Base-by-base conservation (phyloP, 23 tunicate genomes). In the Clavelina lepadiformis region DNA sequence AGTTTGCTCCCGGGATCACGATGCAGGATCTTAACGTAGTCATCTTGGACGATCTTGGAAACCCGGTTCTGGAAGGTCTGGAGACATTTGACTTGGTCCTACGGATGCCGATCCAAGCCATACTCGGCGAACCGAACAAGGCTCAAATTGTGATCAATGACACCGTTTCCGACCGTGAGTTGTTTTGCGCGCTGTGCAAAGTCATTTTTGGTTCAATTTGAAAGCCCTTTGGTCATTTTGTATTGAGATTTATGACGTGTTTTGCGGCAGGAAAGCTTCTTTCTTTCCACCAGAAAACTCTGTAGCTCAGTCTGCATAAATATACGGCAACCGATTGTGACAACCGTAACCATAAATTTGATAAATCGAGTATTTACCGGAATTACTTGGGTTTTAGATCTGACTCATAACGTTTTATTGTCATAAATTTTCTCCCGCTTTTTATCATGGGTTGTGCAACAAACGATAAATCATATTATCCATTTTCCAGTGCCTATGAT, bases 41-140 rank as follows among this genome's bases (percentile, higher is more conserved):
- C 13, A 93, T 93, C 18, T 74, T 93, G 33, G 98, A 93, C 56
- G 98, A 93, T 47, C 61, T 93, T n/a, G 98, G 98, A 0, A 74
- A 52, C 38, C 98, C 98, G 19, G 69, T 66, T 7, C 37, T 93
- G 88, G 98, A 93, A 62, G 94, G 98, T 26, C 47, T 69, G 7
- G 98, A 93, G 51, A 79, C 82, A 11, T 93, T 93, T 41, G 98
- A 93, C 30, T 65, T 93, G 27, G 68, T 78, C 19, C 63, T 93
- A 5, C 49, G 78, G 27, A 84, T 93, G 94, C 94, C 93, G 24
- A 46, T 76, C 31, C 78, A 73, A 49, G 92, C 84, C 15, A 64
- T 69, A n/a, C 67, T 93, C 3, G 98, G 98, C 25, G 87, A 79
- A 8, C 98, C 98, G 3, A 53, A 64, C 13, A 65, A 41, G 25